These are phyloP conservation scores for Eupleurogrammus muticus DNA, from an alignment of 2,797 vertebrate genomes.

Conservation along the genomic window DNA sequence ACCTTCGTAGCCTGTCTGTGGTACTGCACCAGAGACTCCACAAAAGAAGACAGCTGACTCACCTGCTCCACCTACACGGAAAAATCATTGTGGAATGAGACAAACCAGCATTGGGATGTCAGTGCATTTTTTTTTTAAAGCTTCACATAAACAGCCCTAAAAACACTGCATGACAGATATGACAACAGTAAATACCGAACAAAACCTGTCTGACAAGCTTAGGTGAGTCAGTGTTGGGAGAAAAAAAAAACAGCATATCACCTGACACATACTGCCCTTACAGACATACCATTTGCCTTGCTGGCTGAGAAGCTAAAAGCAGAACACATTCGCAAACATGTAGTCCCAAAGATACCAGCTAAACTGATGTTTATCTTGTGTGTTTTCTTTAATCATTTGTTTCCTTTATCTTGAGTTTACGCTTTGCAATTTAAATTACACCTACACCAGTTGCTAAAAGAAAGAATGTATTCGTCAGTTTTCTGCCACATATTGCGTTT, in stretches of 20 bases:
- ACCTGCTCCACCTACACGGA: slow-evolving; percentile 93
- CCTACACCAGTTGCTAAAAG: too few species aligned
- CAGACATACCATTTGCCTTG: neutral
- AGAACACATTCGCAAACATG: slow-evolving; percentile 15
- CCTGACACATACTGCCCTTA: slow-evolving; percentile 8
- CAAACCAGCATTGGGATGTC: neutral
- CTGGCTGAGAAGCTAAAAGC: slow-evolving; percentile 8
- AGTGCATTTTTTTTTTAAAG: too few species aligned
- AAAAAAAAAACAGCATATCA: slow-evolving; percentile 29
- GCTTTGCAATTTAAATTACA: too few species aligned
- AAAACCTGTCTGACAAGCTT: slow-evolving; percentile 59
- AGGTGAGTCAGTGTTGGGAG: slow-evolving; percentile 30
- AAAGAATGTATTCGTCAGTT: too few species aligned
- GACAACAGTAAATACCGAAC: slow-evolving; percentile 24
- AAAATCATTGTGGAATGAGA: slow-evolving; percentile 17
- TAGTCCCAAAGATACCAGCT: neutral
- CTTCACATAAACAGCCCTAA: neutral
- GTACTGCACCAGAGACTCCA: slow-evolving; percentile 95
- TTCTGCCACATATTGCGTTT: too few species aligned
- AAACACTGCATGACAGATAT: neutral
- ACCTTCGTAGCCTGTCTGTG: slow-evolving; percentile 90
- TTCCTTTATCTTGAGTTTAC: too few species aligned
- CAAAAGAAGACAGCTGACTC: slow-evolving; percentile 93
- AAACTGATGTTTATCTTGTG: neutral
- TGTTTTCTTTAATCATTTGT: neutral